A percentile compares a stretch with the other conserved stretches of the same genome.
Conservation (phyloP, 2,888 invertebrate species). For the Antitype chi region DNA sequence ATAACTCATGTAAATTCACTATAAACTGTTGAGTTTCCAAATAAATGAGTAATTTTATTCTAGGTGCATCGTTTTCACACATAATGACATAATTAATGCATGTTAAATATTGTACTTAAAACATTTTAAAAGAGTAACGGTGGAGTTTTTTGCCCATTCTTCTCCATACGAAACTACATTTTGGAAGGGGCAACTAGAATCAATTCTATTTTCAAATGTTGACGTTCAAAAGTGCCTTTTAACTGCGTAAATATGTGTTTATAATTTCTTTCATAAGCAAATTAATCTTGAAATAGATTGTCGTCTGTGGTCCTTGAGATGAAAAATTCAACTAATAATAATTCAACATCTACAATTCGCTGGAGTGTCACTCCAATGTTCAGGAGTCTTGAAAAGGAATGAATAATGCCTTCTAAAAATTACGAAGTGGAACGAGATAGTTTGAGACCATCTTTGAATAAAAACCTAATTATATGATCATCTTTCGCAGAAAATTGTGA, state of each 20-base stretch:
- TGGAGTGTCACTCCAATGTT: slow-evolving; percentile 59
- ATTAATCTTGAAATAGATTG: slow-evolving; percentile 19
- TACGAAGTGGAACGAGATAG: slow-evolving; percentile 50
- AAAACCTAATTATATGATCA: slow-evolving; percentile 41
- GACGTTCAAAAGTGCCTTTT: too few relatives aligned
- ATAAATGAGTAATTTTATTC: too few relatives aligned
- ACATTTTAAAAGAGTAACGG: too few relatives aligned
- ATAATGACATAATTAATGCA: too few relatives aligned
- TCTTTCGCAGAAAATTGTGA: slow-evolving; percentile 8
- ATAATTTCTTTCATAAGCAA: slow-evolving; percentile 15
- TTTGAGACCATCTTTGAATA: slow-evolving; percentile 25
- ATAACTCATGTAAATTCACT: too few relatives aligned
- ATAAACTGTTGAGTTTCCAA: too few relatives aligned
- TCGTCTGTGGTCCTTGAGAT: slow-evolving; percentile 7
- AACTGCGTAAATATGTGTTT: not conserved
- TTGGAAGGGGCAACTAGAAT: too few relatives aligned
- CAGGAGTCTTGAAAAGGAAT: slow-evolving; percentile 49
- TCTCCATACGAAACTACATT: too few relatives aligned
- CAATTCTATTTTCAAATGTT: too few relatives aligned
- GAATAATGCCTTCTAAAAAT: slow-evolving; percentile 57
- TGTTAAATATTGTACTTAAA: too few relatives aligned
- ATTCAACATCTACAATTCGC: slow-evolving; percentile 43
- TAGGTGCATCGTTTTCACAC: too few relatives aligned
- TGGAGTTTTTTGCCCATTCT: too few relatives aligned
- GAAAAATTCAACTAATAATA: slow-evolving; percentile 31